phyloP scores from a whole-genome alignment of 1,140 invertebrate genomes.

The Doryteuthis pealeii region DNA sequence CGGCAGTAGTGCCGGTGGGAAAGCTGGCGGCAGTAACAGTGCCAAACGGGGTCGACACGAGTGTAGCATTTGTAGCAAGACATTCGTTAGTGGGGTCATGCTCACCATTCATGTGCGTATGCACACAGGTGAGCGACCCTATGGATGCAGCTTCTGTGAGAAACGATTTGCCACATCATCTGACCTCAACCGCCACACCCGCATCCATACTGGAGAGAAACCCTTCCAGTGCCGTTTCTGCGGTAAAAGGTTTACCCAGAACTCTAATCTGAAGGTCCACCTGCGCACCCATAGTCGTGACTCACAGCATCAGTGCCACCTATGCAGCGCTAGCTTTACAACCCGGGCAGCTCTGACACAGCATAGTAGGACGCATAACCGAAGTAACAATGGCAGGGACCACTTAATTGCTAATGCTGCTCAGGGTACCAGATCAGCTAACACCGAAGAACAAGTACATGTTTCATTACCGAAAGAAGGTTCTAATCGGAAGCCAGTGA shows the following conservation, averaged over 20 bases:
- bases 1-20: background rate
- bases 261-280: slow-evolving; percentile 24
- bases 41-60: background rate
- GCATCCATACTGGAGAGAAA: slow-evolving; percentile 21
- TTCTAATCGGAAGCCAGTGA: background rate
- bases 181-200: slow-evolving; percentile 34
- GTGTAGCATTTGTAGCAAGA: slow-evolving; percentile 17
- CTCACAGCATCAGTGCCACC: slow-evolving; percentile 22
- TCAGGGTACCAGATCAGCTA: background rate
- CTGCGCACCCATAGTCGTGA: slow-evolving; percentile 23
- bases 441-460: background rate
- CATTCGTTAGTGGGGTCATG: slow-evolving; percentile 13
- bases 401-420: background rate
- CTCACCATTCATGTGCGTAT: slow-evolving; percentile 23
- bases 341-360: background rate
- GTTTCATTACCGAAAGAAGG: background rate
- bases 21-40: background rate
- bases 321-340: slow-evolving; percentile 25
- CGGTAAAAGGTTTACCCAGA: slow-evolving; percentile 18
- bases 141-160: slow-evolving; percentile 36
- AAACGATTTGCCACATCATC: slow-evolving; percentile 31
- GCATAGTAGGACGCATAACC: slow-evolving; percentile 10
- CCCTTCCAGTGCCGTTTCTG: slow-evolving; percentile 17
- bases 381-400: background rate
- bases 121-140: slow-evolving; percentile 38